These are phyloP conservation scores for Pseudochaenichthys georgianus DNA, from an alignment of 2,797 vertebrate species.

Conservation along the genomic window DNA sequence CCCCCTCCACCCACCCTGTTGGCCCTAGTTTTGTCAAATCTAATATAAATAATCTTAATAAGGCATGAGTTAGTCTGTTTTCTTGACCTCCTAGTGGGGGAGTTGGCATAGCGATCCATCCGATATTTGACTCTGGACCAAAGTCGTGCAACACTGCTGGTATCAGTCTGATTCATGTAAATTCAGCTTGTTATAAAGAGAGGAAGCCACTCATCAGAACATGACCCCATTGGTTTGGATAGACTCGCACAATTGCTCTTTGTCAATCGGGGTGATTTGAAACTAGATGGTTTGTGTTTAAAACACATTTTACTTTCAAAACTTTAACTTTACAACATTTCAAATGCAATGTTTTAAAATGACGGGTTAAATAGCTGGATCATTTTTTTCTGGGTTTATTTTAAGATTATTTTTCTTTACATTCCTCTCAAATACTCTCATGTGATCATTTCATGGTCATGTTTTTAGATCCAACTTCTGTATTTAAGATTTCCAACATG, in stretches of 20 bases:
- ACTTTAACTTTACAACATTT: background rate
- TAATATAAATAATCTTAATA: too few relatives aligned
- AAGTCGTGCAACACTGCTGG: background rate
- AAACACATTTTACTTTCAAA: background rate
- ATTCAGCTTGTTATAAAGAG: background rate
- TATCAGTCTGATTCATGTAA: background rate
- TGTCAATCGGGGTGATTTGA: background rate
- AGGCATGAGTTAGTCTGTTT: too few relatives aligned
- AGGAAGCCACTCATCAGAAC: background rate
- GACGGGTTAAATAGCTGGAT: too few relatives aligned
- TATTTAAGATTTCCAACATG: background rate
- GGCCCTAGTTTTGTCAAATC: too few relatives aligned
- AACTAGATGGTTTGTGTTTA: background rate
- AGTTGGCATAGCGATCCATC: background rate
- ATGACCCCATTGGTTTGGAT: background rate
- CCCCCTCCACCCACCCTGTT: too few relatives aligned
- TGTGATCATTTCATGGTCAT: background rate
- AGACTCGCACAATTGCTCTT: background rate
- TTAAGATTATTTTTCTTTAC: background rate
- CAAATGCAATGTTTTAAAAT: background rate
- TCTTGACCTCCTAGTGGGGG: background rate
- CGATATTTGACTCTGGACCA: background rate
- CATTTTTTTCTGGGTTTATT: background rate
- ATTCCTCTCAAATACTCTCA: background rate
- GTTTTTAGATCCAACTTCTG: background rate